A percentile compares a stretch with the other conserved stretches of the same genome.
Evolutionary conservation across 2,113 vertebrate genomes (phyloP).

Genomic region (Eurystomus gularis): DNA sequence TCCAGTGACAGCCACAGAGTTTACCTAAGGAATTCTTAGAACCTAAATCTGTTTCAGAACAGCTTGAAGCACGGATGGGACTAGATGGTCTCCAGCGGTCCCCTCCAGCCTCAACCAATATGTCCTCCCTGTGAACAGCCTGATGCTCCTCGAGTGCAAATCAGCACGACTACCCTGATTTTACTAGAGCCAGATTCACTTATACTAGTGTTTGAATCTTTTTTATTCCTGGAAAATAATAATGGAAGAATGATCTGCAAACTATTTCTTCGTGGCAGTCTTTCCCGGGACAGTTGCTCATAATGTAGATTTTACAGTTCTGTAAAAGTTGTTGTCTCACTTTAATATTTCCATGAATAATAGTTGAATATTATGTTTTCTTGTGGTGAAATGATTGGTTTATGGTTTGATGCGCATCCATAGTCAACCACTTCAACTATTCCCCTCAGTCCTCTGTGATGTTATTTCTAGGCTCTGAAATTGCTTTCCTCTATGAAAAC

Average conservation of each 20-base stretch:
- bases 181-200: not conserved
- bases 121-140: not conserved
- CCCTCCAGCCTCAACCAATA: not conserved
- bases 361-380: not conserved
- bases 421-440: not conserved
- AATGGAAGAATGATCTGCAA: not conserved
- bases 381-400: not conserved
- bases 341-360: not conserved
- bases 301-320: not conserved
- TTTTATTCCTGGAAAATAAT: not conserved
- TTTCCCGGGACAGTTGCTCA: not conserved
- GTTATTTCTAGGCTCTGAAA: not conserved
- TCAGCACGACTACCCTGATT: not conserved
- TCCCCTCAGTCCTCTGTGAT: not conserved
- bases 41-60: not conserved
- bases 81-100: not conserved
- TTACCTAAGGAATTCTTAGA: not conserved
- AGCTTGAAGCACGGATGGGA: not conserved
- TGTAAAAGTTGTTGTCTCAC: not conserved
- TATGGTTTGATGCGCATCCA: not conserved
- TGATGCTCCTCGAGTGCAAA: not conserved
- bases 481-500: slow-evolving; percentile 12
- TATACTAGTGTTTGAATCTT: not conserved
- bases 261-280: not conserved
- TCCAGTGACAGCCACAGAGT: not conserved